Percentiles rank a stretch among this genome's conserved stretches.
Evolutionary conservation across 2,797 vertebrate species (phyloP).

Genomic region (Neosilurus hyrtlii): DNA sequence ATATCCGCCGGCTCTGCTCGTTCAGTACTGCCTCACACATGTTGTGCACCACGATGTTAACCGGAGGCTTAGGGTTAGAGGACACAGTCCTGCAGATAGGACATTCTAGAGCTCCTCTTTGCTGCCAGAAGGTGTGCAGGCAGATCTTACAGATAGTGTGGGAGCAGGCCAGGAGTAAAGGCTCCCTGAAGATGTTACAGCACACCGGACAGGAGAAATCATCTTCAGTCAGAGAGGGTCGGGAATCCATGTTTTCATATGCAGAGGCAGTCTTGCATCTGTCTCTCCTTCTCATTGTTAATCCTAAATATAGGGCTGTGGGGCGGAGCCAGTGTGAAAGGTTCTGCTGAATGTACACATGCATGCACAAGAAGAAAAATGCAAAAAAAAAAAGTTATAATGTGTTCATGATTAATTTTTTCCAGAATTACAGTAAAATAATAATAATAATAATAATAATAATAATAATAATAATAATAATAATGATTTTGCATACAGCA

Average conservation of each 20-base stretch:
- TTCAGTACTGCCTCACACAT: constrained; percentile 52
- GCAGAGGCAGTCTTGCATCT: background rate
- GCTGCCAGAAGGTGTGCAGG: constrained; percentile 50
- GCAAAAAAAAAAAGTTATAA: background rate
- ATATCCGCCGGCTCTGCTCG: constrained; percentile 21
- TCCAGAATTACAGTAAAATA: background rate
- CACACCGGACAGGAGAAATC: constrained; percentile 57
- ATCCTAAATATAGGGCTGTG: background rate
- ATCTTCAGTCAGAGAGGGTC: constrained; percentile 48
- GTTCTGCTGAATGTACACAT: background rate
- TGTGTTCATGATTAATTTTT: background rate
- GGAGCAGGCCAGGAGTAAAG: constrained; percentile 55
- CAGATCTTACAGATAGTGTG: constrained; percentile 57
- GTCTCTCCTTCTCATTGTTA: background rate
- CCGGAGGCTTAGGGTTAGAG: constrained; percentile 40
- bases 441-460: background rate
- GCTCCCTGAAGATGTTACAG: constrained; percentile 51
- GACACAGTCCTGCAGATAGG: constrained; percentile 54
- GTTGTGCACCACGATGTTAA: constrained; percentile 49
- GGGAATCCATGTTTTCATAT: constrained; percentile 30
- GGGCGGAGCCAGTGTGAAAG: constrained; percentile 17
- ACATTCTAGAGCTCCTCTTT: constrained; percentile 42
- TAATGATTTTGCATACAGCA: background rate
- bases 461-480: background rate
- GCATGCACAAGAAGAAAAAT: background rate